phyloP scores from a whole-genome alignment of 2,888 invertebrate genomes.

The Automeris io region DNA sequence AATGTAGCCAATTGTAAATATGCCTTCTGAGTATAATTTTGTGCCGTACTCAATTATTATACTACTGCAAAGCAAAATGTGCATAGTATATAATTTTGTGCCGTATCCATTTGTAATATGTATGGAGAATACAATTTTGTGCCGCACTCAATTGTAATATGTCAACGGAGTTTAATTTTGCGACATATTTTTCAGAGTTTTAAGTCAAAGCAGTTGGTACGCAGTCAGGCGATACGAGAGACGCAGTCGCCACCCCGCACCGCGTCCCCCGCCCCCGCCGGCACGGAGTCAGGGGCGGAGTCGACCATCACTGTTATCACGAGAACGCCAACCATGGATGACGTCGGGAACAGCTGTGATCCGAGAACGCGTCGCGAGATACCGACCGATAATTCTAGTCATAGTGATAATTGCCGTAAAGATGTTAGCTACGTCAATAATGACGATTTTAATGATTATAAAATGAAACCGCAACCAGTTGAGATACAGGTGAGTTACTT shows the following conservation, averaged over 20 bases:
- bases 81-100: too few relatives aligned
- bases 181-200: constrained; percentile 73
- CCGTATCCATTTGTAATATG: too few relatives aligned
- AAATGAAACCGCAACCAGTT: constrained; percentile 48
- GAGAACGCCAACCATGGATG: constrained; percentile 8
- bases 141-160: too few relatives aligned
- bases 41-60: background rate
- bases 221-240: constrained; percentile 94
- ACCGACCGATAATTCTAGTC: constrained; percentile 47
- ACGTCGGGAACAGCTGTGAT: constrained; percentile 8
- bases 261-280: constrained; percentile 50
- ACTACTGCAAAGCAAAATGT: too few relatives aligned
- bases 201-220: constrained; percentile 89
- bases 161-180: too few relatives aligned
- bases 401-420: constrained; percentile 38
- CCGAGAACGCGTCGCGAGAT: constrained; percentile 8
- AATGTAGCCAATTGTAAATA: too few relatives aligned
- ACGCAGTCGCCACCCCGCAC: constrained; percentile 82
- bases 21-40: background rate
- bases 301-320: background rate
- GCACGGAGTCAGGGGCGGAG: background rate
- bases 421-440: constrained; percentile 10
- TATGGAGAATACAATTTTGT: too few relatives aligned
- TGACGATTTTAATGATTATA: constrained; percentile 22
- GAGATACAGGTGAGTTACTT: constrained; percentile 57